Conservation (phyloP, 2,113 vertebrate species). For the Heterocephalus glaber region DNA sequence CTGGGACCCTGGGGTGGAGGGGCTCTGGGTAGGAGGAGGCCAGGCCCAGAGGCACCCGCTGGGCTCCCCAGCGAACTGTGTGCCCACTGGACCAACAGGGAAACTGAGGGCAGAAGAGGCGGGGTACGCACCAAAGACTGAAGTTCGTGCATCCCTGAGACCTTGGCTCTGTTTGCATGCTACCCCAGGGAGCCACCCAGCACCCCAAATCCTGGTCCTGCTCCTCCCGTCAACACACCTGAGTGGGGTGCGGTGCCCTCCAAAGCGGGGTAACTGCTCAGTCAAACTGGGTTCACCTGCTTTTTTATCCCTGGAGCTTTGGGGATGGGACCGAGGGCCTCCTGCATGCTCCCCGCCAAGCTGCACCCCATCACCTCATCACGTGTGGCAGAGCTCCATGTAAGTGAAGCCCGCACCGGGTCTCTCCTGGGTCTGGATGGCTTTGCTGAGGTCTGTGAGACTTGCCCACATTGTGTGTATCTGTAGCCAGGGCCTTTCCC, state of each 20-base stretch:
- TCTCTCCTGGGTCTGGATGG: not conserved
- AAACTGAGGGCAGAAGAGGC: not conserved
- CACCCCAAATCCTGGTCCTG: too few relatives aligned
- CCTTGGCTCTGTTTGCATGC: accelerated
- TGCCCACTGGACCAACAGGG: not conserved
- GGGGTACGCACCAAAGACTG: accelerated
- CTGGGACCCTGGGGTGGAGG: accelerated
- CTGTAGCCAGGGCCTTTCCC: accelerated
- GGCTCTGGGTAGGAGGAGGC: not conserved
- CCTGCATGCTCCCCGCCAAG: not conserved
- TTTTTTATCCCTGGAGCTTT: not conserved
- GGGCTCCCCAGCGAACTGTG: accelerated
- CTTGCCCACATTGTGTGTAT: accelerated
- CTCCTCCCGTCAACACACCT: not conserved
- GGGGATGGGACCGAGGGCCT: not conserved
- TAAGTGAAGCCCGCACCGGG: accelerated
- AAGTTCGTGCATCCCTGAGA: not conserved
- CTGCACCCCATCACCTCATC: not conserved
- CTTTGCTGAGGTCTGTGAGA: not conserved
- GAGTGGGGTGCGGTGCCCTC: too few relatives aligned
- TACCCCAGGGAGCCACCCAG: accelerated
- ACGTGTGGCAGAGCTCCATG: accelerated
- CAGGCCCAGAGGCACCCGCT: accelerated
- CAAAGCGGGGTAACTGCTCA: accelerated
- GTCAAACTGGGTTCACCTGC: not conserved